Evolutionary conservation across 2,113 vertebrate species (phyloP).

Genomic region (Rhabdornis inornatus): DNA sequence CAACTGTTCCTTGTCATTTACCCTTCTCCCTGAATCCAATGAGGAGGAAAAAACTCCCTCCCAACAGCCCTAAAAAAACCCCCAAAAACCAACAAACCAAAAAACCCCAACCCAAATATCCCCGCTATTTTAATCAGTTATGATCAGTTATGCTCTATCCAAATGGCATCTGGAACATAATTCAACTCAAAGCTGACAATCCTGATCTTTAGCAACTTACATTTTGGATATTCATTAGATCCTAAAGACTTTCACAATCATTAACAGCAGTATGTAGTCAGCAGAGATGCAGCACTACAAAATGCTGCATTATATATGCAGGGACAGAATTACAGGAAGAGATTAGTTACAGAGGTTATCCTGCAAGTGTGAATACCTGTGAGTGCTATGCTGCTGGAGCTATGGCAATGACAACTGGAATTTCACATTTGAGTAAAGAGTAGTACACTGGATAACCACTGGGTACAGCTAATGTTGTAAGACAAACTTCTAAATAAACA

Average conservation of each 20-base stretch:
- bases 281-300: neutral
- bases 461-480: neutral
- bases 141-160: neutral
- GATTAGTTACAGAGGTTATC: neutral
- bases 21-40: neutral
- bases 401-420: neutral
- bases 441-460: neutral
- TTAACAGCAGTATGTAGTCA: neutral
- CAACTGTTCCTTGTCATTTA: constrained; percentile 53
- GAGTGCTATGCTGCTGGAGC: neutral
- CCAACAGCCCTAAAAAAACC: neutral
- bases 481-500: neutral
- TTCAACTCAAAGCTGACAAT: neutral
- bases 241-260: neutral
- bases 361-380: neutral
- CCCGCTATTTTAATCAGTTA: neutral
- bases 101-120: neutral
- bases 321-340: neutral
- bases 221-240: neutral
- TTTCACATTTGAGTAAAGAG: neutral
- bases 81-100: neutral
- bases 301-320: neutral
- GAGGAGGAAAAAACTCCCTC: neutral
- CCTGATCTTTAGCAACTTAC: neutral
- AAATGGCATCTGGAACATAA: neutral